These are phyloP conservation scores for Oncopeltus fasciatus DNA, from an alignment of 1,140 invertebrate genomes.

Conservation along the genomic window DNA sequence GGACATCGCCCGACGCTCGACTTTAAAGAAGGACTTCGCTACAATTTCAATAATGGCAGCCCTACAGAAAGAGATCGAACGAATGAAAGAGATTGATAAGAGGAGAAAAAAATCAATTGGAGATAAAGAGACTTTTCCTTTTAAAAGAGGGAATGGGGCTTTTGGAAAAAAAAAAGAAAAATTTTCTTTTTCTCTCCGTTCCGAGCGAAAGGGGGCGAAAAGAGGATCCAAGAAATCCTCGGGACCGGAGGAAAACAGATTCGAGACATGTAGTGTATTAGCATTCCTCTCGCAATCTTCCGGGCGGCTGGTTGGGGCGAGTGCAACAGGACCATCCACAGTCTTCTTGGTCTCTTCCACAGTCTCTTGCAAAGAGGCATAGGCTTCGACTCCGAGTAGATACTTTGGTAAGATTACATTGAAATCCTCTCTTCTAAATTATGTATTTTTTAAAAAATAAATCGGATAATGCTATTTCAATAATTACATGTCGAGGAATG, in stretches of 20 bases:
- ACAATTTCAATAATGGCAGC: constrained; percentile 3
- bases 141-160: too few relatives aligned
- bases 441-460: too few relatives aligned
- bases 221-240: not conserved
- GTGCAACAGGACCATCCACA: too few relatives aligned
- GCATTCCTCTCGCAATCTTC: not conserved
- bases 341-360: not conserved
- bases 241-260: not conserved
- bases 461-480: too few relatives aligned
- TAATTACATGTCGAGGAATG: too few relatives aligned
- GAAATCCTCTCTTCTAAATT: too few relatives aligned
- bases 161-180: too few relatives aligned
- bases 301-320: not conserved
- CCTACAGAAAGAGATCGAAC: not conserved
- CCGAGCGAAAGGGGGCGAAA: too few relatives aligned
- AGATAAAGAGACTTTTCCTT: constrained; percentile 4
- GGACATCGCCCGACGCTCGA: not conserved
- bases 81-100: not conserved
- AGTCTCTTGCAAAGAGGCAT: too few relatives aligned
- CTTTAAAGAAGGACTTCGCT: constrained; percentile 4
- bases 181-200: too few relatives aligned
- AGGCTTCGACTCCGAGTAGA: too few relatives aligned
- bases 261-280: constrained; percentile 1
- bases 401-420: too few relatives aligned
- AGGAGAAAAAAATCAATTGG: not conserved